phyloP scores from a whole-genome alignment of 2,888 invertebrate genomes.

The Andrena praecox region DNA sequence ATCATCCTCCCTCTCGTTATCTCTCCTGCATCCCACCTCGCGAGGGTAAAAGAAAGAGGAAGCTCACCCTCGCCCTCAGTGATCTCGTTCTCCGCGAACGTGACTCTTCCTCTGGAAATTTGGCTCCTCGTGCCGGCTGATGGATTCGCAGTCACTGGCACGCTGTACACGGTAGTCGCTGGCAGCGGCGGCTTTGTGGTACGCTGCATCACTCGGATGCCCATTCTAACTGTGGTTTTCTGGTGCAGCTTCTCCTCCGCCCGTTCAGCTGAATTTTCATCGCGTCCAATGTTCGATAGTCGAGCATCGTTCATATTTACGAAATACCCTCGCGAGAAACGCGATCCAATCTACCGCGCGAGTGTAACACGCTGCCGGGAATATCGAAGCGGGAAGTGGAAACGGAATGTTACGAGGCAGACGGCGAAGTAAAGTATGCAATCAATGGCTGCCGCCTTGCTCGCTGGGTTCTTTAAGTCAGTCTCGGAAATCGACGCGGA shows the following conservation, averaged over 20 bases:
- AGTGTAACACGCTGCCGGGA: background rate
- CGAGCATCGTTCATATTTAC: background rate
- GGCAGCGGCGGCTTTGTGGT: slow-evolving; percentile 78
- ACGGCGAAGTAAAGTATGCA: background rate
- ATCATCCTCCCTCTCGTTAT: background rate
- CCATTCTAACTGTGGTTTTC: slow-evolving; percentile 93
- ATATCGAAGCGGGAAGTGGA: background rate
- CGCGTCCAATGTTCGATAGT: background rate
- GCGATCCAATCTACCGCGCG: background rate
- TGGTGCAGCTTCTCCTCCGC: slow-evolving; percentile 93
- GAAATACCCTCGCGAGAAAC: background rate
- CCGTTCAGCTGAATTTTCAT: slow-evolving; percentile 88
- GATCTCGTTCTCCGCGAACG: slow-evolving; percentile 73
- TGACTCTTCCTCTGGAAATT: slow-evolving; percentile 60
- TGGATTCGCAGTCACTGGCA: slow-evolving; percentile 61
- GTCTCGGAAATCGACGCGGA: background rate
- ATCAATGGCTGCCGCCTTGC: background rate
- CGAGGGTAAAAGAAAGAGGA: background rate
- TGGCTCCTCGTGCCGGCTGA: slow-evolving; percentile 43
- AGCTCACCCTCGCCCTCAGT: slow-evolving; percentile 72
- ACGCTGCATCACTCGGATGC: slow-evolving; percentile 92
- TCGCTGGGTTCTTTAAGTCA: background rate
- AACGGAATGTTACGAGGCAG: background rate
- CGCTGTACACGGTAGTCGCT: slow-evolving; percentile 72
- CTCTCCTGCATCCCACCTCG: background rate